Evolutionary conservation across 2,888 invertebrate genomes (phyloP).

Genomic region (Venustoraphidia nigricollis): DNA sequence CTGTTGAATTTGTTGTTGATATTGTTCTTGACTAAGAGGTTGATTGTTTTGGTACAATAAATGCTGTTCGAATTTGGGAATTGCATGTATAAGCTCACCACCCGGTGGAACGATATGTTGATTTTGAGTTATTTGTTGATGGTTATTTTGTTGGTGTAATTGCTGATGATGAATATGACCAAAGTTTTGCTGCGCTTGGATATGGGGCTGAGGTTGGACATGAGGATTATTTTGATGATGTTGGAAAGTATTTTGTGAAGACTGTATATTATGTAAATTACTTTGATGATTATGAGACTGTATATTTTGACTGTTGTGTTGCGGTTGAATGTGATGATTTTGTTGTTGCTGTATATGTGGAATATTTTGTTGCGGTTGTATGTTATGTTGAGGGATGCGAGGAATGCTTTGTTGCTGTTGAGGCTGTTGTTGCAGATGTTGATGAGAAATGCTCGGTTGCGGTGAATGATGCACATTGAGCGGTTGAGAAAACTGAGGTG

Average conservation of each 20-base stretch:
- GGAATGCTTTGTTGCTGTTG: slow-evolving; percentile 21
- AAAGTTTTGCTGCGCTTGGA: slow-evolving; percentile 11
- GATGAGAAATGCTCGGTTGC: slow-evolving; percentile 9
- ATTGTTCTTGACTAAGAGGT: slow-evolving; percentile 8
- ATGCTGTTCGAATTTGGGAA: slow-evolving; percentile 69
- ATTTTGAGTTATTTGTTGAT: slow-evolving; percentile 31
- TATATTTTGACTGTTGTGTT: not conserved
- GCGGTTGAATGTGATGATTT: slow-evolving; percentile 6
- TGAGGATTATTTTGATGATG: slow-evolving; percentile 9
- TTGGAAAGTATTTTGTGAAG: slow-evolving; percentile 7
- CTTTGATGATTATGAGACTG: slow-evolving; percentile 4
- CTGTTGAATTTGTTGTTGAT: slow-evolving; percentile 10
- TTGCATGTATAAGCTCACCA: slow-evolving; percentile 59
- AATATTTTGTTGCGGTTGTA: slow-evolving; percentile 7
- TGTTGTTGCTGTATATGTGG: slow-evolving; percentile 13
- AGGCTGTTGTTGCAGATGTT: slow-evolving; percentile 20
- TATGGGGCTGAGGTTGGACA: slow-evolving; percentile 8
- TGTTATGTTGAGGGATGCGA: slow-evolving; percentile 10
- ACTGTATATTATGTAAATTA: slow-evolving; percentile 2
- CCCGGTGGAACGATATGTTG: slow-evolving; percentile 40
- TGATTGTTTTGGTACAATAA: slow-evolving; percentile 1
- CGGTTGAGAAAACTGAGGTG: slow-evolving; percentile 15
- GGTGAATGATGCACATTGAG: slow-evolving; percentile 8
- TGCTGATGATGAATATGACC: slow-evolving; percentile 24
- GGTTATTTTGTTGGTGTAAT: slow-evolving; percentile 22